These are phyloP conservation scores for Heliconius ethilla DNA, from an alignment of 2,888 invertebrate species.

Conservation along the genomic window DNA sequence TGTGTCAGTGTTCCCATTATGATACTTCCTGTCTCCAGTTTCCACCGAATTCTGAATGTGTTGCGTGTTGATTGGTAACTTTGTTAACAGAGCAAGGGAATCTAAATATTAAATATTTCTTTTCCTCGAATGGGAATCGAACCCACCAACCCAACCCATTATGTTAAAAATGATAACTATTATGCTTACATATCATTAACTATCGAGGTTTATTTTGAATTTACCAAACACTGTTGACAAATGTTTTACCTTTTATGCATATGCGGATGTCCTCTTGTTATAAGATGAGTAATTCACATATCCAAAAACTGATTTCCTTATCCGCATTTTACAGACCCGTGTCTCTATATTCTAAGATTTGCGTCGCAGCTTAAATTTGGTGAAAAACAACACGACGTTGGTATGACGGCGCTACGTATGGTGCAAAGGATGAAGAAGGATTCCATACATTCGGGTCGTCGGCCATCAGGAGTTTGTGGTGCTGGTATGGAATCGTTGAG, in stretches of 20 bases:
- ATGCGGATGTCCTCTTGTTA: neutral
- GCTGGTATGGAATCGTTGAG: conserved; percentile 86
- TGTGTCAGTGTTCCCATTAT: no score
- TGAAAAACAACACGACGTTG: conserved; percentile 96
- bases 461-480: conserved; percentile 98
- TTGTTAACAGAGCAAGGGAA: no score
- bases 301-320: neutral
- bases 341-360: conserved; percentile 96
- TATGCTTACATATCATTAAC: neutral
- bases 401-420: conserved; percentile 95
- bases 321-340: conserved; percentile 88
- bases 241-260: conserved; percentile 9
- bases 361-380: conserved; percentile 96
- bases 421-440: conserved; percentile 99
- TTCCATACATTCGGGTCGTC: conserved; percentile 96
- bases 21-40: no score
- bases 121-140: no score
- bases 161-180: neutral
- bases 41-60: no score
- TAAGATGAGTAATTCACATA: neutral
- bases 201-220: neutral
- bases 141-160: no score
- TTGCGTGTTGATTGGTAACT: no score
- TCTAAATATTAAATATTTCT: no score
- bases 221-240: neutral